These are phyloP conservation scores for Pantherophis guttatus DNA, from an alignment of 2,113 vertebrate species.

Conservation along the genomic window DNA sequence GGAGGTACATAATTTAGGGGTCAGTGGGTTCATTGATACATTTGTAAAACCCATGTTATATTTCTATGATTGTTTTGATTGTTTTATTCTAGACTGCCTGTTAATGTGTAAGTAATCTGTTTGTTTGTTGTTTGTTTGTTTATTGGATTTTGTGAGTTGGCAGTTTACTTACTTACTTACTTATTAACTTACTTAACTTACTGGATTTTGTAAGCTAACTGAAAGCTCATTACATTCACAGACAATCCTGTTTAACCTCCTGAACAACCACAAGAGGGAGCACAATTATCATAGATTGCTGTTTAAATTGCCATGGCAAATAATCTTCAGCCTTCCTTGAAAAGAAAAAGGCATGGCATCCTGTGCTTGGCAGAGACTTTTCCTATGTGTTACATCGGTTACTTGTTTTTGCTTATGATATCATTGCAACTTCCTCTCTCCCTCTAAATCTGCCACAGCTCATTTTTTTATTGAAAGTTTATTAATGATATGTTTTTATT, in stretches of 20 bases:
- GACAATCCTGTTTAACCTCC: background rate
- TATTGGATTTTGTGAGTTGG: background rate
- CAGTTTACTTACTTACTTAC: background rate
- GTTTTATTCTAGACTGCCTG: background rate
- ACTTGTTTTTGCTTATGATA: rapidly evolving
- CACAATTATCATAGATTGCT: background rate
- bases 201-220: background rate
- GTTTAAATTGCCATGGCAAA: background rate
- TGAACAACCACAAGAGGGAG: slow-evolving; percentile 60
- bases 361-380: slow-evolving; percentile 38
- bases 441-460: background rate
- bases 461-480: rapidly evolving
- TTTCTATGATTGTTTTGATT: background rate
- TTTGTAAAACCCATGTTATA: background rate
- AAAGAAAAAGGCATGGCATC: slow-evolving; percentile 69
- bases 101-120: background rate
- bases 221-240: background rate
- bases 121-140: background rate
- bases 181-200: background rate
- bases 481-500: rapidly evolving
- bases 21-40: background rate
- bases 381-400: background rate
- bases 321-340: slow-evolving; percentile 34
- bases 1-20: background rate
- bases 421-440: background rate